Conservation (phyloP, 2,113 vertebrate genomes). For the Zosterops lateralis region DNA sequence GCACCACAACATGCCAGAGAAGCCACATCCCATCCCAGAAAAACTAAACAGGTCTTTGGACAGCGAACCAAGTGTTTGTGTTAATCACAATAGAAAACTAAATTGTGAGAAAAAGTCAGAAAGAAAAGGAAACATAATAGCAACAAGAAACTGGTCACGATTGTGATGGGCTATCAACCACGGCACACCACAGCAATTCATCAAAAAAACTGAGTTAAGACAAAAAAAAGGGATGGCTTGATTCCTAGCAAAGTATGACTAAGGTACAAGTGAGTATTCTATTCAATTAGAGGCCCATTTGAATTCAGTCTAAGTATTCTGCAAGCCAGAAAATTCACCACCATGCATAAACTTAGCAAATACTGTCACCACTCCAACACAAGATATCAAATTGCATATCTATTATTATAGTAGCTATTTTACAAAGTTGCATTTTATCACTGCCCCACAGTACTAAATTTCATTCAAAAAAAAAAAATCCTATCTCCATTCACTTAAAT, state of each 20-base stretch:
- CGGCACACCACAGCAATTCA: background rate
- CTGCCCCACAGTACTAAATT: background rate
- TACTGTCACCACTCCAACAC: background rate
- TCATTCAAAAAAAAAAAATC: slow-evolving; percentile 12
- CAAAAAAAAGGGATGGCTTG: background rate
- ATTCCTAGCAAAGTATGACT: background rate
- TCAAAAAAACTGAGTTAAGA: background rate
- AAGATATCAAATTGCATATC: background rate
- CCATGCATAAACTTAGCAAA: background rate
- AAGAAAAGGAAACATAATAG: background rate
- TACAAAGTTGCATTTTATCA: background rate
- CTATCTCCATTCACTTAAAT: background rate
- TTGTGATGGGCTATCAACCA: background rate
- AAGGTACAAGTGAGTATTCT: background rate
- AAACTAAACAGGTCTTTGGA: background rate
- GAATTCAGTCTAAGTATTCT: background rate
- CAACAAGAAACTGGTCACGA: background rate
- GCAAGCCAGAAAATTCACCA: background rate
- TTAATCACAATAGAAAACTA: background rate
- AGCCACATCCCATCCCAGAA: background rate
- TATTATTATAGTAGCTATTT: background rate
- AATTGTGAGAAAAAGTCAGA: background rate
- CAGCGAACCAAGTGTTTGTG: background rate
- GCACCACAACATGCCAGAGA: background rate
- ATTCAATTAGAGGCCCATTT: background rate